Percentiles rank a stretch among this genome's conserved stretches.
These are phyloP conservation scores for Campoletis raptor DNA, from an alignment of 2,888 invertebrate genomes.

Conservation along the genomic window DNA sequence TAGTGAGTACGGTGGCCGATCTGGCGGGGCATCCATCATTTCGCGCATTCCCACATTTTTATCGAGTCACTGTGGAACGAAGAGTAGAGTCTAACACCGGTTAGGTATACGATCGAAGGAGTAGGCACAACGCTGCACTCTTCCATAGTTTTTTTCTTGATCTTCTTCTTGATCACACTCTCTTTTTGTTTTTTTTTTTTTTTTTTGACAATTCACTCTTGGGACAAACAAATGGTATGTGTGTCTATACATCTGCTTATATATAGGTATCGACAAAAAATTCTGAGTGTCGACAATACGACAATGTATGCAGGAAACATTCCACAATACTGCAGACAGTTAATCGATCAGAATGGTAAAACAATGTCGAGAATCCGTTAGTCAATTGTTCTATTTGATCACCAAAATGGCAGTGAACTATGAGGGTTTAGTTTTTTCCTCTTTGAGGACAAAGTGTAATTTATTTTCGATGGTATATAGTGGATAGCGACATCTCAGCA, in stretches of 20 bases:
- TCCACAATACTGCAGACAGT: not conserved
- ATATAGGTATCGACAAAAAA: not conserved
- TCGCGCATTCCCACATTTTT: conserved; percentile 73
- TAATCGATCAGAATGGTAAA: not conserved
- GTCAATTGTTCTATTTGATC: not conserved
- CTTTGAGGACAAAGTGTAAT: not conserved
- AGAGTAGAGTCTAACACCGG: conserved; percentile 30
- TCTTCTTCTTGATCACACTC: conserved; percentile 33
- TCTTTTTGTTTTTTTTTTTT: conserved; percentile 38
- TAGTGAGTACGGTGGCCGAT: conserved; percentile 66
- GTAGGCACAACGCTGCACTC: conserved; percentile 16
- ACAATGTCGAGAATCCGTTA: not conserved
- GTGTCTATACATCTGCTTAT: not conserved
- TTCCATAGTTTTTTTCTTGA: conserved; percentile 1
- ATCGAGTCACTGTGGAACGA: conserved; percentile 67
- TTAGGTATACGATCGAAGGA: conserved; percentile 10
- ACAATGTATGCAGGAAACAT: conserved; percentile 1
- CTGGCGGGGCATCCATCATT: conserved; percentile 77
- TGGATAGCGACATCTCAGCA: not conserved
- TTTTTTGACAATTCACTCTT: conserved; percentile 23
- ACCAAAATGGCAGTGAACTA: not conserved
- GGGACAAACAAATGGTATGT: conserved; percentile 6
- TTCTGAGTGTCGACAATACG: conserved; percentile 7
- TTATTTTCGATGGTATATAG: not conserved
- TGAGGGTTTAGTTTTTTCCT: not conserved